Conservation (phyloP, 2,797 vertebrate genomes). For the Gymnocypris eckloni region DNA sequence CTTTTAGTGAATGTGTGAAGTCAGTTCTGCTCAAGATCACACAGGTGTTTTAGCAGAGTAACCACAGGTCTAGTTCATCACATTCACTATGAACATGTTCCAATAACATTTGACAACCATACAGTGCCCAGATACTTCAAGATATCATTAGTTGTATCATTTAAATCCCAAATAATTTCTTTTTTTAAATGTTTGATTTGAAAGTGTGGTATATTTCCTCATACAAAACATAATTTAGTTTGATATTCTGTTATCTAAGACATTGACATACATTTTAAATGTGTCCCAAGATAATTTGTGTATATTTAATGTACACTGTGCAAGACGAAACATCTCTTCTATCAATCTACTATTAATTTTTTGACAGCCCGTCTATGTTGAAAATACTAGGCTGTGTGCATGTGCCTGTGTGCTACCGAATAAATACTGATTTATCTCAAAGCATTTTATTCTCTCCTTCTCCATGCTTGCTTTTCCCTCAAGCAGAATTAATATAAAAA, state of each 20-base stretch:
- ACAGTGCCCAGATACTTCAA: not conserved
- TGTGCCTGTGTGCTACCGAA: constrained; percentile 1
- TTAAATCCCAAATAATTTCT: not conserved
- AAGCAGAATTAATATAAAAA: not conserved
- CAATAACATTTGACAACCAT: not conserved
- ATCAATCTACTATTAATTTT: not conserved
- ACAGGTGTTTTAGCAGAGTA: constrained; percentile 6
- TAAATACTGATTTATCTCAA: not conserved
- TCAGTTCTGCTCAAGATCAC: not conserved
- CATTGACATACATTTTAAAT: not conserved
- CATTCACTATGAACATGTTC: not conserved
- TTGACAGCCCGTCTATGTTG: not conserved
- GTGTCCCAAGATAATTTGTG: not conserved
- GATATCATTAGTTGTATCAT: not conserved
- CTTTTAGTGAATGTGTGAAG: not conserved
- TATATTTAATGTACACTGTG: constrained; percentile 8
- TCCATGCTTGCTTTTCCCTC: not conserved
- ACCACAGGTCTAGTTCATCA: not conserved
- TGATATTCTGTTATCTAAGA: not conserved
- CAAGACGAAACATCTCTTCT: not conserved
- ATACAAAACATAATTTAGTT: too few relatives aligned
- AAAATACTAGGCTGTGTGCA: not conserved
- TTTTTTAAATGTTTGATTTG: not conserved
- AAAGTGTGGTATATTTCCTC: not conserved
- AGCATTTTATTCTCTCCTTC: not conserved